Percentiles rank a stretch among this genome's conserved stretches.
These are phyloP conservation scores for Zaprionus tsacasi DNA, from an alignment of 1,140 invertebrate species.

Conservation along the genomic window DNA sequence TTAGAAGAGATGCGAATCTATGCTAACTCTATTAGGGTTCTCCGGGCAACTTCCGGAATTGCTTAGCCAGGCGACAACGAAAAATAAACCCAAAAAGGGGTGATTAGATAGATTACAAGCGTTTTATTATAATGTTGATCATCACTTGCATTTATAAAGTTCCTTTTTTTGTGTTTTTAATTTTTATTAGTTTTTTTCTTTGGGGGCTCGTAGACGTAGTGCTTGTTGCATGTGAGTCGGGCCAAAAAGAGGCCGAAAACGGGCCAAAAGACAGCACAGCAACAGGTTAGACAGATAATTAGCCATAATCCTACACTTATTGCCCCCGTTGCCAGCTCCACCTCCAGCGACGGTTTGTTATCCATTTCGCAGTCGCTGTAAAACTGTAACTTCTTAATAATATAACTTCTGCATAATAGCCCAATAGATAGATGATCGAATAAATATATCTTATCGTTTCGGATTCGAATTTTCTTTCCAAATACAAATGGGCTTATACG, in stretches of 20 bases:
- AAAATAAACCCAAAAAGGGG: neutral
- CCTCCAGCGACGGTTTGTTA: neutral
- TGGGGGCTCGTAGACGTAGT: neutral
- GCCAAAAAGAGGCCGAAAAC: constrained; percentile 8
- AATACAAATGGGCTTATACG: neutral
- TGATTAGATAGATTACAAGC: constrained; percentile 3
- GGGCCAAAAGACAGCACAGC: constrained; percentile 20
- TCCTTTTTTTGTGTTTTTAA: no score
- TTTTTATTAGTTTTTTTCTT: neutral
- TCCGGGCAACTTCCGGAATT: neutral
- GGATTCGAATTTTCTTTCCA: neutral
- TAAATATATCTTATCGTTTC: neutral
- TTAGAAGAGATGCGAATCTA: constrained; percentile 49
- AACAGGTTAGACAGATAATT: constrained; percentile 6
- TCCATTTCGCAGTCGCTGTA: neutral
- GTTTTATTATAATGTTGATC: constrained; percentile 1
- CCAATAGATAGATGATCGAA: neutral
- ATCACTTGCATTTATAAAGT: neutral
- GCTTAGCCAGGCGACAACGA: constrained; percentile 9
- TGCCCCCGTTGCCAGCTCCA: constrained; percentile 7
- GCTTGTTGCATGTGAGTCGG: constrained; percentile 7
- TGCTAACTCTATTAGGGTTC: constrained; percentile 23
- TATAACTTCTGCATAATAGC: neutral
- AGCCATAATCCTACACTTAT: constrained; percentile 1
- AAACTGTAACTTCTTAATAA: neutral